phyloP scores from a whole-genome alignment of 2,888 invertebrate species.

The Dyspetes luteomarginatus region DNA sequence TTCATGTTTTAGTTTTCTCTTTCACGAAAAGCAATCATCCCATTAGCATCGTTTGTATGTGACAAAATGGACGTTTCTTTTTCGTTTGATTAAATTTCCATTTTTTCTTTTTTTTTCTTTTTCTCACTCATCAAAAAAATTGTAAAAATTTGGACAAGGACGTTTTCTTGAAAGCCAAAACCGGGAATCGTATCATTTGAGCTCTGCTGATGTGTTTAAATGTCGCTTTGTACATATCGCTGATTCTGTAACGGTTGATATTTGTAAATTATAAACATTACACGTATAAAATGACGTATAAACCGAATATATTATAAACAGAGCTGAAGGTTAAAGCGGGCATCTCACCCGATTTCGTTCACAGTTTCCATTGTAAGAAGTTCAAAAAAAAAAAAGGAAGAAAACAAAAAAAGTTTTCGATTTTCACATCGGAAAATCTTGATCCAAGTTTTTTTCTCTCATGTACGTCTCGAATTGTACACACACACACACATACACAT shows the following conservation, averaged over 20 bases:
- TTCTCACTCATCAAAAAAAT: conserved; percentile 41
- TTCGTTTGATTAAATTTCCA: conserved; percentile 2
- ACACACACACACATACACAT: too few species aligned
- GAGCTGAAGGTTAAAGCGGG: conserved; percentile 27
- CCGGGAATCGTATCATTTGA: conserved; percentile 59
- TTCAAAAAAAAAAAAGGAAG: background rate
- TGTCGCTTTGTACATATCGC: conserved; percentile 69
- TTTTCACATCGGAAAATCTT: conserved; percentile 15
- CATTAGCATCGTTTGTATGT: background rate
- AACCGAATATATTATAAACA: conserved; percentile 8
- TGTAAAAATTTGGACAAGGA: conserved; percentile 33
- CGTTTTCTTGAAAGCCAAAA: conserved; percentile 28
- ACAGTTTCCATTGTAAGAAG: conserved; percentile 16
- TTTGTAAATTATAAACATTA: conserved; percentile 65
- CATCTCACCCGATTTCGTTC: conserved; percentile 34
- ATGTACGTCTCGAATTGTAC: conserved; percentile 19
- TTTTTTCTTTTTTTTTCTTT: conserved; percentile 45
- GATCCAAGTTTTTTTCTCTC: conserved; percentile 16
- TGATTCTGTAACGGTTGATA: conserved; percentile 64
- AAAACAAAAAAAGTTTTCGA: conserved; percentile 30
- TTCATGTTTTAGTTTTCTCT: conserved; percentile 8
- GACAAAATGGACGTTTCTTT: conserved; percentile 45
- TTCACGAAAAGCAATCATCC: background rate
- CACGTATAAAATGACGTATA: conserved; percentile 33
- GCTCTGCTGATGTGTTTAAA: conserved; percentile 67